phyloP scores from a whole-genome alignment of 2,797 vertebrate species.

The Lepus townsendii region DNA sequence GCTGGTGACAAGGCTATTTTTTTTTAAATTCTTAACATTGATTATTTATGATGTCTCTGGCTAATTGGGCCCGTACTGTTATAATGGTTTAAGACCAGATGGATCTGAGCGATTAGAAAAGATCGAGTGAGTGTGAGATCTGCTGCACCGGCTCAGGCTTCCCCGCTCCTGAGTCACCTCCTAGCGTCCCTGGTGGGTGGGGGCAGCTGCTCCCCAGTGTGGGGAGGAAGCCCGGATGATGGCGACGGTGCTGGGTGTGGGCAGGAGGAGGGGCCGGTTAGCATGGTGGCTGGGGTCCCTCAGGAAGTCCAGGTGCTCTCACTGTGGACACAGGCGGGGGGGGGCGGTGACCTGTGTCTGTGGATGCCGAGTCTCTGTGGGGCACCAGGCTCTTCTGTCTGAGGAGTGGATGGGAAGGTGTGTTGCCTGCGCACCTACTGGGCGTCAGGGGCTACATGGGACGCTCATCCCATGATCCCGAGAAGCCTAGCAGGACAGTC shows the following conservation, averaged over 20 bases:
- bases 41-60: constrained; percentile 70
- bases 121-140: not conserved
- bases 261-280: not conserved
- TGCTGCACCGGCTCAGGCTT: not conserved
- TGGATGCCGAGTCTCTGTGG: not conserved
- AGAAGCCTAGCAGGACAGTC: not conserved
- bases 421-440: not conserved
- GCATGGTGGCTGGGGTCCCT: not conserved
- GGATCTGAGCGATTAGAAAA: constrained; percentile 69
- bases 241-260: fast-evolving
- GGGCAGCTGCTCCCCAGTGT: not conserved
- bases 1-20: constrained; percentile 11
- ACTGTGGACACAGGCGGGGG: not conserved
- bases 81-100: constrained; percentile 77
- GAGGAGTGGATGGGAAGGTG: no score
- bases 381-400: not conserved
- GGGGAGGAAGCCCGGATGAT: not conserved
- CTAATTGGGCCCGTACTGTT: constrained; percentile 78
- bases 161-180: not conserved
- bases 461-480: not conserved
- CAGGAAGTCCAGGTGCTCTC: no score
- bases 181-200: not conserved
- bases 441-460: not conserved
- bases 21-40: constrained; percentile 37
- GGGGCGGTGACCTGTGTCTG: not conserved